Evolutionary conservation across 2,888 invertebrate genomes (phyloP).

Genomic region (Drosophila melanosoma): DNA sequence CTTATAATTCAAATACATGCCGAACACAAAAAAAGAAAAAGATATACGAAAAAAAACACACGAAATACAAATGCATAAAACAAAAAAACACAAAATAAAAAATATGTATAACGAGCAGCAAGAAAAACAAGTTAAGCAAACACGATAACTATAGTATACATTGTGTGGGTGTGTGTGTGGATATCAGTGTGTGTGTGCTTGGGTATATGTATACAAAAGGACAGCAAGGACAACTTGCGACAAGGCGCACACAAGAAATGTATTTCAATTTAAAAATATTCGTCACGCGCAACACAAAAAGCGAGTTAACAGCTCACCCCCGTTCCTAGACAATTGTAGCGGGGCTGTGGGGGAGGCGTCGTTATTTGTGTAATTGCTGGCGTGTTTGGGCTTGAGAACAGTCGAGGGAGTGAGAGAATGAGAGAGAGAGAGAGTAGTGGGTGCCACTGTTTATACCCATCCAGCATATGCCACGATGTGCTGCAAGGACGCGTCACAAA

Average conservation of each 20-base stretch:
- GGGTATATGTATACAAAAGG: slow-evolving; percentile 30
- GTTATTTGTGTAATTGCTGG: slow-evolving; percentile 75
- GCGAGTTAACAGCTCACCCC: slow-evolving; percentile 53
- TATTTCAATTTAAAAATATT: slow-evolving; percentile 80
- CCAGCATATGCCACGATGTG: slow-evolving; percentile 60
- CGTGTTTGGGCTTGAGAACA: slow-evolving; percentile 42
- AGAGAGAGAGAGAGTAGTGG: slow-evolving; percentile 11
- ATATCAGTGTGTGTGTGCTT: not conserved
- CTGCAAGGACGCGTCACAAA: slow-evolving; percentile 65
- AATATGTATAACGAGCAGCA: slow-evolving; percentile 48
- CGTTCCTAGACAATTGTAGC: not conserved
- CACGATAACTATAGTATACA: slow-evolving; percentile 71
- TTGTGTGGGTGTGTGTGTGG: slow-evolving; percentile 30
- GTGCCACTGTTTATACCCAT: slow-evolving; percentile 1
- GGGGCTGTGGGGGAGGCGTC: slow-evolving; percentile 24
- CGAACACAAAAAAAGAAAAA: slow-evolving; percentile 28
- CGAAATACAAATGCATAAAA: slow-evolving; percentile 32
- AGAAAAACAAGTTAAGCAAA: slow-evolving; percentile 76
- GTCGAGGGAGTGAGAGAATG: not conserved
- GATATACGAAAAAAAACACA: slow-evolving; percentile 5
- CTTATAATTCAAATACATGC: slow-evolving; percentile 70
- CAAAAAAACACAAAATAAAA: slow-evolving; percentile 38
- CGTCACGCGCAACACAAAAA: slow-evolving; percentile 74
- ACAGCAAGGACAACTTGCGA: slow-evolving; percentile 53
- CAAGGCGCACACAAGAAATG: slow-evolving; percentile 59